Evolutionary conservation across 2,113 vertebrate genomes (phyloP).

Genomic region (Gobio gobio): DNA sequence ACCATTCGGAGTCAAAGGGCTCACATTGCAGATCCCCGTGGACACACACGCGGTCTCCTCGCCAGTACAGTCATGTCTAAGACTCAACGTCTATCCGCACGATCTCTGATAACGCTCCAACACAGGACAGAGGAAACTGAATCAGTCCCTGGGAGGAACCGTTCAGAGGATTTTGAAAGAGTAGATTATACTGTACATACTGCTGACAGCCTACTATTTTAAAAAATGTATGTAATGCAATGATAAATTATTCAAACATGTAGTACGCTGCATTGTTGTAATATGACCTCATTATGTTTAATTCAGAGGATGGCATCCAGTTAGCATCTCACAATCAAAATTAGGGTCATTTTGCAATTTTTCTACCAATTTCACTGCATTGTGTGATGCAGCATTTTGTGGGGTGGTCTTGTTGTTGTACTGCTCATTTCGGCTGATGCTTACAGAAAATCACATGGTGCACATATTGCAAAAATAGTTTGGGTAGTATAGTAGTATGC

Average conservation of each 20-base stretch:
- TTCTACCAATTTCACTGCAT: neutral
- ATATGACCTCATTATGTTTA: neutral
- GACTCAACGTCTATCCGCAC: neutral
- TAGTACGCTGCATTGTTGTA: neutral
- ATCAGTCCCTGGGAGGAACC: slow-evolving; percentile 62
- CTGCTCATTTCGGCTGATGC: neutral
- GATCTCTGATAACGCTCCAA: slow-evolving; percentile 29
- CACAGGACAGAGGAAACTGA: slow-evolving; percentile 69
- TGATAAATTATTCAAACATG: neutral
- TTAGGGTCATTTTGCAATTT: neutral
- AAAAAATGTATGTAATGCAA: neutral
- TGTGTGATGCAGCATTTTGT: neutral
- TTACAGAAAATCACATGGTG: neutral
- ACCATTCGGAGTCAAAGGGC: slow-evolving; percentile 24
- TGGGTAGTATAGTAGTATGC: neutral
- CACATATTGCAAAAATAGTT: neutral
- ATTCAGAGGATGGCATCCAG: neutral
- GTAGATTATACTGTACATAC: neutral
- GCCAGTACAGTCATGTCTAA: neutral
- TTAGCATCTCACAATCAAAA: neutral
- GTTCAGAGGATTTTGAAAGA: slow-evolving; percentile 53
- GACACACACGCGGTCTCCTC: neutral
- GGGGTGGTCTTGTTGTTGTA: neutral
- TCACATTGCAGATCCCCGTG: slow-evolving; percentile 20
- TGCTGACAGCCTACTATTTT: neutral